phyloP scores from a whole-genome alignment of 92 coral and sea anemone genomes.

The Ricordea florida region DNA sequence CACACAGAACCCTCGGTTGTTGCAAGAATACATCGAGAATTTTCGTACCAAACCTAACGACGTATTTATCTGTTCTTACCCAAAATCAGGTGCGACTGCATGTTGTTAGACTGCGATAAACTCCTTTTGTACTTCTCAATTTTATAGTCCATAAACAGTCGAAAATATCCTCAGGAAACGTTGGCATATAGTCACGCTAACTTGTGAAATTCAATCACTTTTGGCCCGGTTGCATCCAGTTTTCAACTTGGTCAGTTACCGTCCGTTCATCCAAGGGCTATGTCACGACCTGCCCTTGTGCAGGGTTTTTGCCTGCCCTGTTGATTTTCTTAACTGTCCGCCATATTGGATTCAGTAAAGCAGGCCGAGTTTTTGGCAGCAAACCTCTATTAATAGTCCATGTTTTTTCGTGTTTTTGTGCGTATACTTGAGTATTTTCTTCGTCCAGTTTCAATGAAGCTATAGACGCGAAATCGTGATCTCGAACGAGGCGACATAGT shows the following conservation, averaged over 20 bases:
- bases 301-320: background rate
- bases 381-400: conserved; percentile 6
- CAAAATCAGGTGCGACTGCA: conserved; percentile 53
- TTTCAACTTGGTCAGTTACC: no score
- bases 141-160: no score
- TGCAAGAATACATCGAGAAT: conserved; percentile 6
- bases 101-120: no score
- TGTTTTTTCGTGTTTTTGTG: background rate
- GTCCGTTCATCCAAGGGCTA: no score
- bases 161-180: no score
- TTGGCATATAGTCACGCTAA: no score
- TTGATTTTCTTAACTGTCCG: background rate
- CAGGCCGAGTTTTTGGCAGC: conserved; percentile 4
- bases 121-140: no score
- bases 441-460: background rate
- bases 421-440: conserved; percentile 2
- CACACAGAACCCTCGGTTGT: background rate
- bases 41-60: conserved; percentile 18
- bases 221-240: no score
- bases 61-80: conserved; percentile 23
- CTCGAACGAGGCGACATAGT: conserved; percentile 3
- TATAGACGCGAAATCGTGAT: conserved; percentile 7
- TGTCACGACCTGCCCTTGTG: conserved; percentile 15
- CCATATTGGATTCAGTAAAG: background rate
- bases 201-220: no score